These are phyloP conservation scores for Aythya baeri DNA, from an alignment of 2,113 vertebrate genomes.

Conservation along the genomic window DNA sequence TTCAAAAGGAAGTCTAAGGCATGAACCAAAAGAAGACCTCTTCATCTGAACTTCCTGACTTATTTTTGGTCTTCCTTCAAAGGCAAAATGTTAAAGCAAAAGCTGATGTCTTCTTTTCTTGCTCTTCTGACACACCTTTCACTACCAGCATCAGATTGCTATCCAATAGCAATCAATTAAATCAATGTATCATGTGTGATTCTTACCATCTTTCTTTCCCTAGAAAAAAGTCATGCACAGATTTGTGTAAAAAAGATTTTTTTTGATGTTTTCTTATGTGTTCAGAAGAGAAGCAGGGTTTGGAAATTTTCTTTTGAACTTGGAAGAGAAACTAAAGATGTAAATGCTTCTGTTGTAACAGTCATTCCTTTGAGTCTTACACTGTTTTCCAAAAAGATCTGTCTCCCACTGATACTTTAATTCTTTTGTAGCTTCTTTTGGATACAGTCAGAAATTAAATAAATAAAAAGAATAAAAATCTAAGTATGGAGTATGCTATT, in stretches of 20 bases:
- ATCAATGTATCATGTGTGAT: background rate
- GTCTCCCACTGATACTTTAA: background rate
- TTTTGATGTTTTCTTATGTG: constrained; percentile 41
- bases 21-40: background rate
- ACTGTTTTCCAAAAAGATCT: background rate
- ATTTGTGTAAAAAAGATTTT: background rate
- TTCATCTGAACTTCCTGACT: background rate
- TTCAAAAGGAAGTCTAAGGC: background rate
- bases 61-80: background rate
- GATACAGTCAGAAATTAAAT: background rate
- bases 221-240: background rate
- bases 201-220: background rate
- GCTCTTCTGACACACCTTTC: background rate
- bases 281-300: constrained; percentile 7
- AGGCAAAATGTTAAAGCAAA: background rate
- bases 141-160: background rate
- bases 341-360: background rate
- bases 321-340: background rate
- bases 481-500: background rate
- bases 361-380: background rate
- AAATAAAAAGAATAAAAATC: background rate
- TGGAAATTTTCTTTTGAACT: background rate
- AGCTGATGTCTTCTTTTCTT: background rate
- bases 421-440: background rate
- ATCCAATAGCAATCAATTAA: background rate